Evolutionary conservation across 1,140 invertebrate genomes (phyloP).

Genomic region (Saccostrea cuccullata): DNA sequence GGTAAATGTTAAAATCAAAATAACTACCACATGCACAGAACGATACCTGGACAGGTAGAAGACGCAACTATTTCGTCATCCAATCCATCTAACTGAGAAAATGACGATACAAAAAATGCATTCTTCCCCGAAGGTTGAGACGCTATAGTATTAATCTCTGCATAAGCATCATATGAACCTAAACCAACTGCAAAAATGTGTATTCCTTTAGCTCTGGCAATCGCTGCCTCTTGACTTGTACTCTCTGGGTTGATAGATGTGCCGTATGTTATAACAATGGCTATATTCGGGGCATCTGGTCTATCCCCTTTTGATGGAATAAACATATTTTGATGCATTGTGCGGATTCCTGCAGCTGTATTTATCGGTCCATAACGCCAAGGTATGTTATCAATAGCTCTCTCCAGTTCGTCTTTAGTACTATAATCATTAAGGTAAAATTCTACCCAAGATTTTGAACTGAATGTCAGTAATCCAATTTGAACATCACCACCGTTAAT

Average conservation of each 20-base stretch:
- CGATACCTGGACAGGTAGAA: slow-evolving; percentile 35
- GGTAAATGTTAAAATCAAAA: not conserved
- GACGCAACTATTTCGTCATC: slow-evolving; percentile 62
- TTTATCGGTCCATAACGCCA: slow-evolving; percentile 60
- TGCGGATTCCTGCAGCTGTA: slow-evolving; percentile 55
- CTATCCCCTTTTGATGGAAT: slow-evolving; percentile 61
- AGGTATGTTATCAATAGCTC: slow-evolving; percentile 63
- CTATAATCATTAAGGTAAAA: slow-evolving; percentile 58
- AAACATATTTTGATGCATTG: slow-evolving; percentile 60
- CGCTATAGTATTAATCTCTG: slow-evolving; percentile 64
- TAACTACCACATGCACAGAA: not conserved
- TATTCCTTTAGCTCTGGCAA: slow-evolving; percentile 41
- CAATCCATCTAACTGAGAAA: slow-evolving; percentile 62
- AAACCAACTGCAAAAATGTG: slow-evolving; percentile 62
- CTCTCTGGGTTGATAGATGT: slow-evolving; percentile 55
- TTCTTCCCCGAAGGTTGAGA: slow-evolving; percentile 59
- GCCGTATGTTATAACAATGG: slow-evolving; percentile 66
- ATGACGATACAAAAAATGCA: slow-evolving; percentile 62
- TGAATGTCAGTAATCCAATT: slow-evolving; percentile 62
- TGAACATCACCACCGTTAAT: slow-evolving; percentile 61
- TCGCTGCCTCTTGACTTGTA: slow-evolving; percentile 56
- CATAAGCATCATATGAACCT: slow-evolving; percentile 54
- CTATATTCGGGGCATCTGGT: slow-evolving; percentile 60
- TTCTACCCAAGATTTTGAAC: slow-evolving; percentile 54
- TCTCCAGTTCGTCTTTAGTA: slow-evolving; percentile 48